phyloP scores from a whole-genome alignment of 2,888 invertebrate genomes.

The Euclidia mi region DNA sequence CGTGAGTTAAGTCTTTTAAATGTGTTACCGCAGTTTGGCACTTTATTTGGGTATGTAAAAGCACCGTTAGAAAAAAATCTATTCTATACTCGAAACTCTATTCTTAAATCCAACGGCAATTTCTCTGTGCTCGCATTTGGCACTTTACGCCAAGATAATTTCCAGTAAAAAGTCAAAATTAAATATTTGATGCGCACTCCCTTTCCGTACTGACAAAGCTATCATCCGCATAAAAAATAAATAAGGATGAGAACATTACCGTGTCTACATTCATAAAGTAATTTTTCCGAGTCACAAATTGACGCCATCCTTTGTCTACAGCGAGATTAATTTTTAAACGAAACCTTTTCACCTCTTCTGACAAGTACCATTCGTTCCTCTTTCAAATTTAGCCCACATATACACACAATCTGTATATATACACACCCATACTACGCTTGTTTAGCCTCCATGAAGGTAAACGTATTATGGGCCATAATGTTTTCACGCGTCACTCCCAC shows the following conservation, averaged over 20 bases:
- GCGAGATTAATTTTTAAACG: slow-evolving; percentile 41
- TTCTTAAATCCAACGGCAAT: too few species aligned
- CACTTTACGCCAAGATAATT: too few species aligned
- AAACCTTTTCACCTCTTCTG: slow-evolving; percentile 26
- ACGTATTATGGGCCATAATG: slow-evolving; percentile 10
- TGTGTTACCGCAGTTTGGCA: too few species aligned
- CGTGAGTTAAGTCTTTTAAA: too few species aligned
- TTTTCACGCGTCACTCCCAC: slow-evolving; percentile 34
- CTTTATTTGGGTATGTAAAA: too few species aligned
- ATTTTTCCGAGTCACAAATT: slow-evolving; percentile 2
- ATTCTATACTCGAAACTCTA: too few species aligned
- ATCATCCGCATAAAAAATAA: background rate
- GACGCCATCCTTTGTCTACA: slow-evolving; percentile 18
- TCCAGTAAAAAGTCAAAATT: too few species aligned
- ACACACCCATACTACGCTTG: slow-evolving; percentile 17
- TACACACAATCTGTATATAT: slow-evolving; percentile 19
- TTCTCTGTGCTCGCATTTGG: too few species aligned
- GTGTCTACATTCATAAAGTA: slow-evolving; percentile 1
- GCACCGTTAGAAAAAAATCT: too few species aligned
- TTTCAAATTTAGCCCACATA: background rate
- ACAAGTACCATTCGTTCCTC: slow-evolving; percentile 22
- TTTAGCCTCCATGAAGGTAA: slow-evolving; percentile 5
- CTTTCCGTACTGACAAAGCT: too few species aligned
- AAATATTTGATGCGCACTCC: too few species aligned
- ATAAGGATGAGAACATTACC: background rate